These are phyloP conservation scores for Mirounga angustirostris DNA, from an alignment of 2,113 vertebrate genomes.

Conservation along the genomic window DNA sequence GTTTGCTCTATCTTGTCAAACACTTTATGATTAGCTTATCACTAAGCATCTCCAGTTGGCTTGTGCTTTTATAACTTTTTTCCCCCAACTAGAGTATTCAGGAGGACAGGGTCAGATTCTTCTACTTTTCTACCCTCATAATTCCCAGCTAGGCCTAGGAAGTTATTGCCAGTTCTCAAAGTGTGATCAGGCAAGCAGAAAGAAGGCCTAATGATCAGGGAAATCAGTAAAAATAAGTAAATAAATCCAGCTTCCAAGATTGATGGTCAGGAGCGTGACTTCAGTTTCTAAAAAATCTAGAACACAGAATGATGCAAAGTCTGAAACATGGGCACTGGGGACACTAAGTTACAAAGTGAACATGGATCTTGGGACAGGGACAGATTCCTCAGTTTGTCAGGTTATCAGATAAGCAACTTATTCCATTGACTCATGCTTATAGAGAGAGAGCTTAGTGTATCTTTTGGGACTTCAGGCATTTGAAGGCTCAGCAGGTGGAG, in stretches of 20 bases:
- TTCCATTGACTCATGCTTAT: not conserved
- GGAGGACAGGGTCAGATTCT: not conserved
- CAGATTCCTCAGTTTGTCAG: not conserved
- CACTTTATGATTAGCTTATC: not conserved
- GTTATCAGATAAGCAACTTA: not conserved
- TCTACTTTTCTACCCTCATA: not conserved
- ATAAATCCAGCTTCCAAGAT: not conserved
- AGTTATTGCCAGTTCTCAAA: not conserved
- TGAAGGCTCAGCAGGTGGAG: not conserved
- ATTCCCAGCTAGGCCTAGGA: not conserved
- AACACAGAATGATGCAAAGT: not conserved
- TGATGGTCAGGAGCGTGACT: not conserved
- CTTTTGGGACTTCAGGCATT: not conserved
- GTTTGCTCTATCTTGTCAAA: not conserved
- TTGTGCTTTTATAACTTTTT: not conserved
- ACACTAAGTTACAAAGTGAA: not conserved
- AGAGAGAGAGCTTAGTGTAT: not conserved
- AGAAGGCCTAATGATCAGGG: not conserved
- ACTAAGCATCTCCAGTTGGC: not conserved
- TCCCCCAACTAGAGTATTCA: not conserved
- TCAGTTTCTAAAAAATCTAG: not conserved
- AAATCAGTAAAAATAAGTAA: not conserved
- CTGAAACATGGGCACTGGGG: not conserved
- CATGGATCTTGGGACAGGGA: not conserved
- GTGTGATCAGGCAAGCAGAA: not conserved